Evolutionary conservation across 2,888 invertebrate genomes (phyloP), one percentile per base, ranked within the genome.

Genomic region (Drosophila prostipennis): DNA sequence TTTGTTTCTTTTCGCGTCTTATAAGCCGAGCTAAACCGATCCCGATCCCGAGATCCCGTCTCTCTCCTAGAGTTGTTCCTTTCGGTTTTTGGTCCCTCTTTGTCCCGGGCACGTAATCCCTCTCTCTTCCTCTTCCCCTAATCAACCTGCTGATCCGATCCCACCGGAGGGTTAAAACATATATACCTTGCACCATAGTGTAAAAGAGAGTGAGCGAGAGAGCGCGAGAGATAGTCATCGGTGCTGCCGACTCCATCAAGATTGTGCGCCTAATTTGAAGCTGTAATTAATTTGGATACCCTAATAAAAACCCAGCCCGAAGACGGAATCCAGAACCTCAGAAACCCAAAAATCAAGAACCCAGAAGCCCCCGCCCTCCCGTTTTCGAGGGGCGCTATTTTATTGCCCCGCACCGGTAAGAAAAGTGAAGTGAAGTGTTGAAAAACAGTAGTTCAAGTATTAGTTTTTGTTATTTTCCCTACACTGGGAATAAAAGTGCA

Each of bases 231-330:
- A 49, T 42, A 42, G 46, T 48, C 6, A 42, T 67, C 70, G 55
- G 68, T 55, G 68, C 58, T 80, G 74, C 74, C 78, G 78, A 64
- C 65, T 70, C 70, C 69, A 90, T 90, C 89, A 86, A 90, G 90
- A 90, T 90, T 82, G 83, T 75, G 77, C 69, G 79, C 85, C 90
- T 90, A 90, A 90, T 90, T 90, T 90, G 80, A 86, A 88, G 89
- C 78, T 81, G 84, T 90, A 90, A 90, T 90, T 90, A 91, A 90
- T 90, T 90, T 84, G 88, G 89, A 86, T 89, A 91, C 83, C 89
- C 82, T 80, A 85, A 87, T 87, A 84, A 84, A 83, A 89, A 77
- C 76, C 67, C 58, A 74, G 73, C 37, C 32, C 45, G 36, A 53
- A 68, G 32, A 29, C 54, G 57, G 23, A 42, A 49, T 46, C 36